Base-by-base conservation (phyloP, 53 echinoderm and acorn worm species). In the Pentamera pediparva region DNA sequence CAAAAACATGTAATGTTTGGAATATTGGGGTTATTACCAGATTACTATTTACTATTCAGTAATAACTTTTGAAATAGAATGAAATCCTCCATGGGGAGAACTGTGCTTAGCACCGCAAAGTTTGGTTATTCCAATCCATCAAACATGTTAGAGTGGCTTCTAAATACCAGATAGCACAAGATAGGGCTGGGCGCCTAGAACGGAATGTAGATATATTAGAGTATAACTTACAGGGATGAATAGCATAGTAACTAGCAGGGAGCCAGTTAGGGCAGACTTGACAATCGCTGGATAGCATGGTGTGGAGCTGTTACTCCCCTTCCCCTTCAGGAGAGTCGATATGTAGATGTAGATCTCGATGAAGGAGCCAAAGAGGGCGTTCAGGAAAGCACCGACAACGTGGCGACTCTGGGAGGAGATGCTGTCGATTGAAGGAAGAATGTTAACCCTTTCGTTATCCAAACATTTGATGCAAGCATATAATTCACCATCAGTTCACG, bases 391-490 rank as follows among this genome's bases (percentile, higher is more conserved):
- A 22, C 94, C 94, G 7, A 94, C 87, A 4, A 89, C 85, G 49
- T 89, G 86, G 61, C 82, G 75, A 71, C 94, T 94, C 61, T 94
- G 94, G 3, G 94, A 90, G 31, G 94, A 89, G 38, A 94, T 94
- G 38, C 94, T 94, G 39, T 45, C 47, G 47, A 12, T 15, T 0
- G n/a, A 45, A 45, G 47, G 47, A 45, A 45, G n/a, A n/a, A 45
- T 15, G 47, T 15, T 15, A 45, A 12, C 0, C 47, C 47, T 15
- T 45, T 1, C n/a, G n/a, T n/a, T n/a, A n/a, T n/a, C n/a, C n/a
- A n/a, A n/a, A n/a, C n/a, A n/a, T n/a, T n/a, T n/a, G n/a, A n/a
- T n/a, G n/a, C n/a, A n/a, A n/a, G n/a, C n/a, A n/a, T n/a, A n/a
- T n/a, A n/a, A n/a, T n/a, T n/a, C n/a, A n/a, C n/a, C n/a, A n/a